Conservation (phyloP, 2,888 invertebrate genomes). For the Drosophila suboccidentalis region DNA sequence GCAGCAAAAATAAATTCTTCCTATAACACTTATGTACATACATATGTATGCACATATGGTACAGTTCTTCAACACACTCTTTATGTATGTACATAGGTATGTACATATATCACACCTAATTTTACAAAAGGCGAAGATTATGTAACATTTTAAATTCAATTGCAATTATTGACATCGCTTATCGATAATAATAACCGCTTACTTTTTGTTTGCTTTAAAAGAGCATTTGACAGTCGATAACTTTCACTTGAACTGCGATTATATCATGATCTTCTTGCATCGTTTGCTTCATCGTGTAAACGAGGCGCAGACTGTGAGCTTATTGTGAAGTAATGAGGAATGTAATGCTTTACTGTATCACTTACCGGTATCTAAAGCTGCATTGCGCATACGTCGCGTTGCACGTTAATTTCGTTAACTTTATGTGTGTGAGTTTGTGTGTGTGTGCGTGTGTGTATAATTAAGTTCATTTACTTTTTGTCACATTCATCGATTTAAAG, state of each 20-base stretch:
- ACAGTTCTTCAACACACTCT: background rate
- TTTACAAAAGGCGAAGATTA: background rate
- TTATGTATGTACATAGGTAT: background rate
- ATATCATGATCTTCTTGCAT: background rate
- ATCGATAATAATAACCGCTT: background rate
- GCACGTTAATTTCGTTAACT: slow-evolving; percentile 7
- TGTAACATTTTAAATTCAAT: background rate
- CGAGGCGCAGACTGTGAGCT: background rate
- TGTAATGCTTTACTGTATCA: slow-evolving; percentile 1
- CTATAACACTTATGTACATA: background rate
- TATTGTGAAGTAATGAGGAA: background rate
- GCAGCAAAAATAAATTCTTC: slow-evolving; percentile 17
- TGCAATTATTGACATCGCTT: background rate
- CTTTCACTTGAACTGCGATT: background rate
- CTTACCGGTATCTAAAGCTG: slow-evolving; percentile 2
- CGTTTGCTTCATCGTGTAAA: background rate
- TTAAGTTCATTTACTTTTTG: background rate
- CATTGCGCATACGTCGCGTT: slow-evolving; percentile 42
- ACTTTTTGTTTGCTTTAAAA: background rate
- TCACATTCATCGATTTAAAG: background rate
- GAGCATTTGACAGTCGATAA: background rate
- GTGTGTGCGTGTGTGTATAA: background rate
- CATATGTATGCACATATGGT: background rate
- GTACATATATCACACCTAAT: background rate
- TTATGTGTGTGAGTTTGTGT: slow-evolving; percentile 3